These are phyloP conservation scores for Borostomias antarcticus DNA, from an alignment of 2,797 vertebrate species.

Conservation along the genomic window DNA sequence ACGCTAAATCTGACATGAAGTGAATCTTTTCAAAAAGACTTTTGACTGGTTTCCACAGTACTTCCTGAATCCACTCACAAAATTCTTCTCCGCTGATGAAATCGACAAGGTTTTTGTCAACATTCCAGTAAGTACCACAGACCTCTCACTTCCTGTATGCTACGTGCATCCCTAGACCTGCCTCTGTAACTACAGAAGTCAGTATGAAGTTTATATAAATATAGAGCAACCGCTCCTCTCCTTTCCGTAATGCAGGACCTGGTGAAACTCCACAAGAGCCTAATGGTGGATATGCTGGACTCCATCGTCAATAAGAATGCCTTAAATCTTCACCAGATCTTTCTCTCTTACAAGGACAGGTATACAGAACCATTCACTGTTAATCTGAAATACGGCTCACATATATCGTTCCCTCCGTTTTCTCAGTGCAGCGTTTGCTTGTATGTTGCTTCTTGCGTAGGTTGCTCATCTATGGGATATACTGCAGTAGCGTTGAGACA, in stretches of 20 bases:
- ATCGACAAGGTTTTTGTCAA: slow-evolving; percentile 91
- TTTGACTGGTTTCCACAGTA: slow-evolving; percentile 70
- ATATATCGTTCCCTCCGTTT: background rate
- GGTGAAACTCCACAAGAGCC: slow-evolving; percentile 88
- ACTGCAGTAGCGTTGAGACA: slow-evolving; percentile 91
- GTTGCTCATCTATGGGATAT: slow-evolving; percentile 90
- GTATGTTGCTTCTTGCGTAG: slow-evolving; percentile 57
- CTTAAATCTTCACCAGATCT: slow-evolving; percentile 90
- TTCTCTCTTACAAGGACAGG: slow-evolving; percentile 93
- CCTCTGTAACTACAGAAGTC: background rate
- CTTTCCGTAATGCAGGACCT: slow-evolving; percentile 77
- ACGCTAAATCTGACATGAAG: background rate
- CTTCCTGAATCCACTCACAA: slow-evolving; percentile 89
- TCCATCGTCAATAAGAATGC: slow-evolving; percentile 88
- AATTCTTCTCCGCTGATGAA: slow-evolving; percentile 83
- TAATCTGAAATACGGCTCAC: no score
- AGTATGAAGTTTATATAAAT: background rate
- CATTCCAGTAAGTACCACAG: slow-evolving; percentile 81
- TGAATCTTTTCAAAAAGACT: background rate
- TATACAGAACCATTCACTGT: slow-evolving; percentile 55
- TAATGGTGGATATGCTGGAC: slow-evolving; percentile 87
- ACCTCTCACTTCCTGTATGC: background rate
- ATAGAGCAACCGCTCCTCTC: slow-evolving; percentile 6
- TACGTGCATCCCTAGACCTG: background rate
- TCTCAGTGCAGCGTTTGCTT: background rate